Base-by-base conservation (phyloP, 2,888 invertebrate species). In the Thyatira batis region DNA sequence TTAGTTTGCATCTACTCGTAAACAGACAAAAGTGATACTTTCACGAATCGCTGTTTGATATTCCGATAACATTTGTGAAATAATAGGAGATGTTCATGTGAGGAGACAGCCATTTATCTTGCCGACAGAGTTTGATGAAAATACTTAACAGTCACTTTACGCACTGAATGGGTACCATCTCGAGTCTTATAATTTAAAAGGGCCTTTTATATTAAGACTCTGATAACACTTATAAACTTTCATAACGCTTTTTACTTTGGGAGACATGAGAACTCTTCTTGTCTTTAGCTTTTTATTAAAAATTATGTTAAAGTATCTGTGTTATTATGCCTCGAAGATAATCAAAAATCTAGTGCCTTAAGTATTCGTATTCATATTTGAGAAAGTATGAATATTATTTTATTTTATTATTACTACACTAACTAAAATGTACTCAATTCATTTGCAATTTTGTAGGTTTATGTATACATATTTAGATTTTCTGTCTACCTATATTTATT, bases 61-160 rank as follows among this genome's bases (percentile, higher is more conserved):
- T 86, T 87, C 87, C 75, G 84, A 85, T 85, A 84, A 82, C 82
- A 89, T 85, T 86, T 81, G 79, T 71, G 81, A 82, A 86, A 85
- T 89, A 84, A 88, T 85, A 85, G 78, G 76, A 79, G 73, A 80
- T 77, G 78, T 79, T 82, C 79, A 74, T 75, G 75, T 78, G 72
- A 60, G 71, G 67, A 76, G 76, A 82, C 71, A 76, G 63, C 70
- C 69, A 71, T 80, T 78, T 76, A 75, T 73, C 73, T 71, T 72
- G 75, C 55, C 56, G 55, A 54, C 56, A 68, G 23, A 75, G 74
- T 81, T 78, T 79, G 74, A 82, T 77, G 77, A 74, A 82, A 83
- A 80, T 76, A 73, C 75, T 75, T 65, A 73, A 63, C 66, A 57
- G 62, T 53, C 60, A 52, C 58, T 64, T 73, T 70, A 65, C 59